Evolutionary conservation across 1,140 invertebrate genomes (phyloP).

Genomic region (Fragariocoptes setiger): DNA sequence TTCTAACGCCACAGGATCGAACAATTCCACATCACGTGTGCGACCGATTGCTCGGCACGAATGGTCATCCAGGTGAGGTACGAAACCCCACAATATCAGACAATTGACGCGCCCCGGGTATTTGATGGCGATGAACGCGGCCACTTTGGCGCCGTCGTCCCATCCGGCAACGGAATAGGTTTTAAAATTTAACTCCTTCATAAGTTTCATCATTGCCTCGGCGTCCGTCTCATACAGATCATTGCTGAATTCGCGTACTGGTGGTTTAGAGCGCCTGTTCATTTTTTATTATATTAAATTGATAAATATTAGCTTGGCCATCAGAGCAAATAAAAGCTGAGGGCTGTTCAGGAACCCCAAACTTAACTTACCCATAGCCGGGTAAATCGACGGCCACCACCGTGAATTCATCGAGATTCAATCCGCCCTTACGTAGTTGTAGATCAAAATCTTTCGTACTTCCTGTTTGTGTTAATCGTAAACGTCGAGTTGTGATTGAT

Average conservation of each 20-base stretch:
- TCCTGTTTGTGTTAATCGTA: slow-evolving; percentile 1
- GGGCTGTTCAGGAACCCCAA: neutral
- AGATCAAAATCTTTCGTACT: slow-evolving; percentile 15
- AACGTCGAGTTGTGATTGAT: neutral
- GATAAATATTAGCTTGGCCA: no score
- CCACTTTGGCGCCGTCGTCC: slow-evolving; percentile 56
- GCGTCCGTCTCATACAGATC: slow-evolving; percentile 29
- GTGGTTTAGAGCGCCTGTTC: slow-evolving; percentile 37
- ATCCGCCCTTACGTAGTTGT: slow-evolving; percentile 12
- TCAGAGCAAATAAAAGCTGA: no score
- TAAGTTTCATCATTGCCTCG: slow-evolving; percentile 6
- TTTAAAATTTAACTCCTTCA: slow-evolving; percentile 25
- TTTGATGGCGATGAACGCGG: slow-evolving; percentile 33
- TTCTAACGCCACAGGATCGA: neutral
- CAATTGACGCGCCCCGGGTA: slow-evolving; percentile 31
- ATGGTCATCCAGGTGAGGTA: neutral
- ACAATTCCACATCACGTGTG: neutral
- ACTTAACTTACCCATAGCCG: slow-evolving; percentile 39
- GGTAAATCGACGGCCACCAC: slow-evolving; percentile 57
- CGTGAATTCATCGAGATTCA: slow-evolving; percentile 17
- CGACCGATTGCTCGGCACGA: neutral
- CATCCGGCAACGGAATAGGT: slow-evolving; percentile 50
- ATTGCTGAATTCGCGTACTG: slow-evolving; percentile 31
- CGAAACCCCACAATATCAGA: slow-evolving; percentile 35
- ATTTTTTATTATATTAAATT: slow-evolving; percentile 34